Conservation (phyloP, 2,113 vertebrate genomes). For the Pyxicephalus adspersus region DNA sequence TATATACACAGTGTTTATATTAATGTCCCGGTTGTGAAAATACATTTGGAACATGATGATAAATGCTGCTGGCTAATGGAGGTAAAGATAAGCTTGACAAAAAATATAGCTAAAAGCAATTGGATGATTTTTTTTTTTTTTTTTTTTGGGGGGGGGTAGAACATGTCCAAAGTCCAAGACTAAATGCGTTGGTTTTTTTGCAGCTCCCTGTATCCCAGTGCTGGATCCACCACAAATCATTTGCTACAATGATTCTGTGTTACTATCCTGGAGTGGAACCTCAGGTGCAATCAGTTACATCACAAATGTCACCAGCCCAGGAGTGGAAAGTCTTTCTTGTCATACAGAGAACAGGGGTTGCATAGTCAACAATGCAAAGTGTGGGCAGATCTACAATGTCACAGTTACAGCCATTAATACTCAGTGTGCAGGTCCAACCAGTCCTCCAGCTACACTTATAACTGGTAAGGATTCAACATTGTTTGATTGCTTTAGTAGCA, state of each 20-base stretch:
- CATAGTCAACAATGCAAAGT: conserved; percentile 60
- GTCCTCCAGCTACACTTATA: conserved; percentile 57
- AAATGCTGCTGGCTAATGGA: too few species aligned
- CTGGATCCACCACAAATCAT: conserved; percentile 58
- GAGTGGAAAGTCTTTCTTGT: conserved; percentile 60
- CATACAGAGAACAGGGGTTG: conserved; percentile 61
- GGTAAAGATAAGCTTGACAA: too few species aligned
- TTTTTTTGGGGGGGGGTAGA: too few species aligned
- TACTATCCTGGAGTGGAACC: conserved; percentile 65
- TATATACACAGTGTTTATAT: too few species aligned
- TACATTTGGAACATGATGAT: too few species aligned
- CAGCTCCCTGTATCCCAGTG: conserved; percentile 73
- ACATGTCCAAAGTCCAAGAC: too few species aligned
- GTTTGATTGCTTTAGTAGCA: conserved; percentile 10
- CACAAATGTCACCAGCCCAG: conserved; percentile 45
- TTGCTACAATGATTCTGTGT: conserved; percentile 67
- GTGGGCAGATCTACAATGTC: conserved; percentile 70
- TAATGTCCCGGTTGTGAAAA: too few species aligned
- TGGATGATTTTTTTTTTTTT: too few species aligned
- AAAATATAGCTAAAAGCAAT: too few species aligned
- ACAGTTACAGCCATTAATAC: conserved; percentile 62
- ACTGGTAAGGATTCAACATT: conserved; percentile 67
- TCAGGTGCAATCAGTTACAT: conserved; percentile 66
- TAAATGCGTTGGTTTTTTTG: neutral
- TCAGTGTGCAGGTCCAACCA: conserved; percentile 58